These are phyloP conservation scores for Ifrita kowaldi DNA, from an alignment of 2,113 vertebrate species.

Conservation along the genomic window DNA sequence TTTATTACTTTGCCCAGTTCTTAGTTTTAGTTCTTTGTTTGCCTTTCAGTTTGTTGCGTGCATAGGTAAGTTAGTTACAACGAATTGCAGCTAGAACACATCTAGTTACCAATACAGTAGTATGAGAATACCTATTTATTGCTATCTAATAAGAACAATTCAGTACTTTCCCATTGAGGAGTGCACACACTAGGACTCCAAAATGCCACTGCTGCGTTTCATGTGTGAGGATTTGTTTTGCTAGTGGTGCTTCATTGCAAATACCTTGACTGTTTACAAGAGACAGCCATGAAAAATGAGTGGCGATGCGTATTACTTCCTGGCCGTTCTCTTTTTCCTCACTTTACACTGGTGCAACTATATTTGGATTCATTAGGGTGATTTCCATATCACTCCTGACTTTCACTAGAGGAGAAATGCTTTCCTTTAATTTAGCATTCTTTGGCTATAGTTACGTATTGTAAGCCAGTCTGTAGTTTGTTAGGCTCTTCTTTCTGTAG, in stretches of 20 bases:
- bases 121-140: not conserved
- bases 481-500: not conserved
- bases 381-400: not conserved
- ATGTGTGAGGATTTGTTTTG: not conserved
- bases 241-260: not conserved
- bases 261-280: not conserved
- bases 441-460: not conserved
- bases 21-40: not conserved
- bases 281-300: not conserved
- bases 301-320: not conserved
- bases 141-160: not conserved
- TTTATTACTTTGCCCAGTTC: not conserved
- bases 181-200: not conserved
- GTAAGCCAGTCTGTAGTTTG: not conserved
- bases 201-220: rapidly evolving
- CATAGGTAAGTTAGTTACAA: not conserved
- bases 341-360: not conserved
- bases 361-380: not conserved
- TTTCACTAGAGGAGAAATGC: not conserved
- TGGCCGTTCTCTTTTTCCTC: not conserved
- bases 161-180: not conserved
- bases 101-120: not conserved
- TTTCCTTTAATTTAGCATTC: not conserved
- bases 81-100: not conserved
- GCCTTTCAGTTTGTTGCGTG: not conserved